These are phyloP conservation scores for Petrocephalus microphthalmus DNA, from an alignment of 2,113 vertebrate genomes.

Conservation along the genomic window DNA sequence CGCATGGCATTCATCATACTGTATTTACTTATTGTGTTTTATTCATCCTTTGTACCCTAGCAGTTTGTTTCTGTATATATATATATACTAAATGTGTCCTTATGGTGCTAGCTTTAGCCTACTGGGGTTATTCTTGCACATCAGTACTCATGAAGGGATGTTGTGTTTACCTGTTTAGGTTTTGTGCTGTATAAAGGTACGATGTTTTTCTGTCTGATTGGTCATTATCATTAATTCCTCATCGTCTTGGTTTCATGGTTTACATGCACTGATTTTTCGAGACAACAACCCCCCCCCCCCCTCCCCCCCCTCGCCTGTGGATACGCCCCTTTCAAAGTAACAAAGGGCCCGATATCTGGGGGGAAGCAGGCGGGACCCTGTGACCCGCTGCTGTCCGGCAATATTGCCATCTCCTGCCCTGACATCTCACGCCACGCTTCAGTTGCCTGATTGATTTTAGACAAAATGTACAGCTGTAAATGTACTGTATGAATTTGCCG, in stretches of 20 bases:
- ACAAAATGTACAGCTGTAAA: not conserved
- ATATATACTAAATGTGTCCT: not conserved
- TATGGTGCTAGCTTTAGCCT: not conserved
- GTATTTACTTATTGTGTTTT: not conserved
- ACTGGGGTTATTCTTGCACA: not conserved
- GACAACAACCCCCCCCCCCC: not conserved
- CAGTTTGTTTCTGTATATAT: not conserved
- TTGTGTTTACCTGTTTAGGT: constrained; percentile 2
- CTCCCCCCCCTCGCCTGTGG: not conserved
- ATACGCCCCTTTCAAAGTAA: not conserved
- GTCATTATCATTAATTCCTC: constrained; percentile 6
- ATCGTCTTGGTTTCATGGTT: not conserved
- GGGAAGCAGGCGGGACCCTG: not conserved
- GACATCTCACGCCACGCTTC: not conserved
- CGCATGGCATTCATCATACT: not conserved
- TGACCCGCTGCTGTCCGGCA: not conserved
- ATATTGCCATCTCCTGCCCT: not conserved
- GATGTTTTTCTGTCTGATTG: not conserved
- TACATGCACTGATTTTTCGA: not conserved
- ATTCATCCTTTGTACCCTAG: not conserved
- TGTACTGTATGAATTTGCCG: not conserved
- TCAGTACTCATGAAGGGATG: not conserved
- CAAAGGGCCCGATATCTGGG: not conserved
- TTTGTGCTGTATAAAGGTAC: not conserved
- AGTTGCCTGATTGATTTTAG: not conserved